Conservation (phyloP, 2,797 vertebrate genomes). For the Toxotes lorentzi region DNA sequence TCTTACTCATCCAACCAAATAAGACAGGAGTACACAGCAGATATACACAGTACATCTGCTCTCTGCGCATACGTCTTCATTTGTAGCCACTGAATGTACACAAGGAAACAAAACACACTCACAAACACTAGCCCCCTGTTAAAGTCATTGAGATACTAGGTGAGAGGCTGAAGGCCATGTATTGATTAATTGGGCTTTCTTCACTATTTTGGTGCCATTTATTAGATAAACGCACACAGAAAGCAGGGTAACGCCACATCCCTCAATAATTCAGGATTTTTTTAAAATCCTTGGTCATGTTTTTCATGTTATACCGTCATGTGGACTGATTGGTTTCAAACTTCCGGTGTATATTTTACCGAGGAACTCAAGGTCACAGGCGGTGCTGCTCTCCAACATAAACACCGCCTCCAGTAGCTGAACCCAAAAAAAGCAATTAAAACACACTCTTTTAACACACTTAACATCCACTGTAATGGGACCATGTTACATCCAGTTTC, state of each 20-base stretch:
- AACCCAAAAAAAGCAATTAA: too few species aligned
- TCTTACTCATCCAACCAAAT: constrained; percentile 24
- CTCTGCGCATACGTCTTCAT: constrained; percentile 18
- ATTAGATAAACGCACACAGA: constrained; percentile 35
- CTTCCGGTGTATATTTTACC: too few species aligned
- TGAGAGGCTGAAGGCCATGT: constrained; percentile 48
- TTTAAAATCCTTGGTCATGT: too few species aligned
- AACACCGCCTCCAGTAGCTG: too few species aligned
- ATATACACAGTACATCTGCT: background rate
- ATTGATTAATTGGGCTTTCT: constrained; percentile 31
- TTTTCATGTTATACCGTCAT: too few species aligned
- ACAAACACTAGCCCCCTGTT: background rate
- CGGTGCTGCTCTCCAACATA: too few species aligned
- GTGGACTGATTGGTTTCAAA: too few species aligned
- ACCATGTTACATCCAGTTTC: too few species aligned
- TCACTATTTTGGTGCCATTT: constrained; percentile 46
- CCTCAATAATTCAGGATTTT: constrained; percentile 1
- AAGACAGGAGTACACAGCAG: constrained; percentile 19
- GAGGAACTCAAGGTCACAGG: too few species aligned
- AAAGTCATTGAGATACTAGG: constrained; percentile 32
- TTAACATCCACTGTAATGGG: too few species aligned
- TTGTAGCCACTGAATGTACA: constrained; percentile 14
- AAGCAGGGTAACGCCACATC: background rate
- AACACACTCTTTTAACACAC: too few species aligned
- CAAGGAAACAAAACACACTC: background rate